Base-by-base conservation (phyloP, 2,113 vertebrate genomes). In the Oceanodroma tethys region DNA sequence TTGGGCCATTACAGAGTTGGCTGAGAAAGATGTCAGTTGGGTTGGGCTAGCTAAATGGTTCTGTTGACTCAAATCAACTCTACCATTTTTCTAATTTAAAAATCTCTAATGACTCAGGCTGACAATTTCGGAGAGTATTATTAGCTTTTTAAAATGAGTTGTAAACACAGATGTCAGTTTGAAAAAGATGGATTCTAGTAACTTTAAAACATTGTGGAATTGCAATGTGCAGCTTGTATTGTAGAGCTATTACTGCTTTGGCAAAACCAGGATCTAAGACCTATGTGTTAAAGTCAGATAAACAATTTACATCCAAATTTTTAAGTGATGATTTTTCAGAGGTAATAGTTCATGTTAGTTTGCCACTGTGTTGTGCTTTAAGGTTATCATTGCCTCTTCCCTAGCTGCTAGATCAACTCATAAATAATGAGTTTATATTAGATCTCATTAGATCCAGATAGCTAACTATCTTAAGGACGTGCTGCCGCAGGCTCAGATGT, bases 31-130 rank as follows among this genome's bases (percentile, higher is more conserved):
- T 75, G 62, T 72, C 27, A 30, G 4, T 84, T 80, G 58, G 32
- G 7, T 70, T 93, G 66, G 42, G 53, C 29, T 87, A 55, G 56
- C 27, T 76, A 68, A 87, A 66, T 68, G 68, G 48, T 75, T 90
- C 19, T 90, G 78, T 95, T 94, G 89, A 87, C 27, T 91, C 21
- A 60, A 80, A 94, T 86, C 40, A 91, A 40, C 38, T 56, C 26
- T 85, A 48, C 36, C 14, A 23, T 85, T 96, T 96, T 90, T 87
- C 43, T 87, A 58, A 94, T 82, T 86, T 68, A 75, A 78, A 88
- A 71, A 67, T 75, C 63, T 76, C 23, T 82, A 70, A 6, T 86
- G 72, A 43, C 60, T 92, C 36, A 47, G 59, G 40, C 55, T 82
- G 87, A 81, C 58, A 82, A 71, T 72, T 79, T 91, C 60, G 81